A percentile compares a stretch with the other conserved stretches of the same genome.
These are phyloP conservation scores for Zaprionus africanus DNA, from an alignment of 1,140 invertebrate species.

Conservation along the genomic window DNA sequence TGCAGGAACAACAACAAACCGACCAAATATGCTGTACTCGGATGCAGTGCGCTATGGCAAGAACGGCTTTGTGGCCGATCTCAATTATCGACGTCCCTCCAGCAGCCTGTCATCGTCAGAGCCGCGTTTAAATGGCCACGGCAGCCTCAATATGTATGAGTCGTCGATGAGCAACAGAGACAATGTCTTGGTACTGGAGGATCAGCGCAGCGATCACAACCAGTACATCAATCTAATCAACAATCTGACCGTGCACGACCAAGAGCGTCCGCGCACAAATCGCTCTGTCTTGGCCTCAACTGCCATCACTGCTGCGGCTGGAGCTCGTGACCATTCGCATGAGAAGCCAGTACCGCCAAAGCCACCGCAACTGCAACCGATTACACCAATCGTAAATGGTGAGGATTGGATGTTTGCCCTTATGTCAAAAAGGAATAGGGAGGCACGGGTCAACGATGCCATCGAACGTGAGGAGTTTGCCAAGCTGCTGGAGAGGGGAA, in stretches of 20 bases:
- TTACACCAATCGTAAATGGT: background rate
- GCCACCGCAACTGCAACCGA: conserved; percentile 15
- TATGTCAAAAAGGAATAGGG: conserved; percentile 1
- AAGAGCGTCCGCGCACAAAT: conserved; percentile 1
- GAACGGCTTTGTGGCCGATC: conserved; percentile 47
- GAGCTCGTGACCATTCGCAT: background rate
- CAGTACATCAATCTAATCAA: conserved; percentile 52
- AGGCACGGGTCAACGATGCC: background rate
- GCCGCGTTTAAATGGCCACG: conserved; percentile 38
- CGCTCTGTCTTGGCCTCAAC: background rate
- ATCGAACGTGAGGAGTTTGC: conserved; percentile 20
- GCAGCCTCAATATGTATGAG: conserved; percentile 4
- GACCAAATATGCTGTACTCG: conserved; percentile 47
- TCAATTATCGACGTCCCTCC: conserved; percentile 32
- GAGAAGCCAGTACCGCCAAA: background rate
- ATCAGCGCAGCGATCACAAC: conserved; percentile 50
- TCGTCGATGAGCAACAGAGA: conserved; percentile 6
- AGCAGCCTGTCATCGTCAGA: conserved; percentile 33
- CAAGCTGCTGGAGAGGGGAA: conserved; percentile 9
- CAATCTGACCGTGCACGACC: conserved; percentile 36
- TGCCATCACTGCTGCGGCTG: background rate
- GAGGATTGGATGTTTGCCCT: conserved; percentile 22
- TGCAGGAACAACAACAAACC: background rate
- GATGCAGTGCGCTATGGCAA: conserved; percentile 59
- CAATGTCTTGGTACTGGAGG: conserved; percentile 38